Percentiles rank a stretch among this genome's conserved stretches.
Conservation (phyloP, 1,140 invertebrate genomes). For the Dendrolimus punctatus region DNA sequence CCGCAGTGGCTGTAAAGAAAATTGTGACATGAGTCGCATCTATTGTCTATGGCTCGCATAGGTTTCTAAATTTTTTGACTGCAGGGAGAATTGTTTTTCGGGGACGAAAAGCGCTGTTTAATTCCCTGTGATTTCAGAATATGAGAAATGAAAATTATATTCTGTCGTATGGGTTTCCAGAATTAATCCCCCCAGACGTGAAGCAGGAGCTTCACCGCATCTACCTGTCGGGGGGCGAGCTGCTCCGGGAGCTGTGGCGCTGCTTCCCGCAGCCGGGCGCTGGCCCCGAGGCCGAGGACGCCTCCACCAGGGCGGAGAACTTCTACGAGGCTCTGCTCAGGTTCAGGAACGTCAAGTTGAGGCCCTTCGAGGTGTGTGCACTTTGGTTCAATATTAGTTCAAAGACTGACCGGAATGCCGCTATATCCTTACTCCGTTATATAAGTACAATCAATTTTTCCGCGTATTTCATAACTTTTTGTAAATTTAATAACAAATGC, state of each 20-base stretch:
- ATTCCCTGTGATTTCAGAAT: background rate
- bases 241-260: constrained; percentile 94
- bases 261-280: constrained; percentile 92
- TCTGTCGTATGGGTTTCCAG: constrained; percentile 53
- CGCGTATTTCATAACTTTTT: too few relatives aligned
- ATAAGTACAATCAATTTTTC: too few relatives aligned
- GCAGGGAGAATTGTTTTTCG: too few relatives aligned
- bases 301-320: constrained; percentile 86
- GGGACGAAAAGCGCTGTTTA: too few relatives aligned
- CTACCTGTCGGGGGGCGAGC: constrained; percentile 89
- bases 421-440: too few relatives aligned
- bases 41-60: too few relatives aligned
- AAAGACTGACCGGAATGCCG: too few relatives aligned
- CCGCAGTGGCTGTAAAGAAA: too few relatives aligned
- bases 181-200: constrained; percentile 86
- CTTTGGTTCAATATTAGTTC: background rate
- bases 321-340: constrained; percentile 91
- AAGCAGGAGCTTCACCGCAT: constrained; percentile 87
- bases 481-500: too few relatives aligned
- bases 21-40: too few relatives aligned
- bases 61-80: too few relatives aligned
- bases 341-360: constrained; percentile 89
- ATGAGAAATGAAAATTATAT: background rate
- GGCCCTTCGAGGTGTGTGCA: constrained; percentile 82
- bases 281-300: constrained; percentile 45